These are phyloP conservation scores for Caradrina kadenii DNA, from an alignment of 2,888 invertebrate species.

Conservation along the genomic window DNA sequence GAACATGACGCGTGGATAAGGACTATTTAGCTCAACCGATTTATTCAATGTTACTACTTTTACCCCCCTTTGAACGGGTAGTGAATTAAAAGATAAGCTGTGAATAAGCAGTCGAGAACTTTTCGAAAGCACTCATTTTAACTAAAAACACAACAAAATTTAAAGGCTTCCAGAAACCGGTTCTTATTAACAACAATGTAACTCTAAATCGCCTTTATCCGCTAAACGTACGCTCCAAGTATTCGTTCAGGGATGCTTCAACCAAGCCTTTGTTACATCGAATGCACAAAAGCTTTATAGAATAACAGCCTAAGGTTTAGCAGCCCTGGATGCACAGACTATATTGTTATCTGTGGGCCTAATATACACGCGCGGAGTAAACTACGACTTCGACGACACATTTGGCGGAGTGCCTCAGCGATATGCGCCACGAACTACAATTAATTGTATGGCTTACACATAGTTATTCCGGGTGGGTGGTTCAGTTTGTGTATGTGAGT, in stretches of 20 bases:
- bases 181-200: background rate
- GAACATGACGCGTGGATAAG: too few species aligned
- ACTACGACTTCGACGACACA: too few species aligned
- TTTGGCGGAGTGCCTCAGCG: too few species aligned
- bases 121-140: background rate
- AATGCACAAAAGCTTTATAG: slow-evolving; percentile 24
- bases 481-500: too few species aligned
- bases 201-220: background rate
- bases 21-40: too few species aligned
- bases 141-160: background rate
- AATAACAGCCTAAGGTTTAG: slow-evolving; percentile 22
- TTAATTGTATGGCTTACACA: too few species aligned
- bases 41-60: too few species aligned
- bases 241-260: slow-evolving; percentile 13
- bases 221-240: slow-evolving; percentile 6
- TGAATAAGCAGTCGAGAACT: too few species aligned
- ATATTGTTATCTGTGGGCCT: slow-evolving; percentile 11
- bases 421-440: too few species aligned
- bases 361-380: background rate
- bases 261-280: slow-evolving; percentile 21
- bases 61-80: too few species aligned
- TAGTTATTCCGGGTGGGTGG: too few species aligned
- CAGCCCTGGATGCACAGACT: slow-evolving; percentile 17
- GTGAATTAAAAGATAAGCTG: too few species aligned
- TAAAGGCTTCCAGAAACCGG: background rate